Evolutionary conservation across 2,888 invertebrate genomes (phyloP).

Genomic region (Orthonevra nobilis): DNA sequence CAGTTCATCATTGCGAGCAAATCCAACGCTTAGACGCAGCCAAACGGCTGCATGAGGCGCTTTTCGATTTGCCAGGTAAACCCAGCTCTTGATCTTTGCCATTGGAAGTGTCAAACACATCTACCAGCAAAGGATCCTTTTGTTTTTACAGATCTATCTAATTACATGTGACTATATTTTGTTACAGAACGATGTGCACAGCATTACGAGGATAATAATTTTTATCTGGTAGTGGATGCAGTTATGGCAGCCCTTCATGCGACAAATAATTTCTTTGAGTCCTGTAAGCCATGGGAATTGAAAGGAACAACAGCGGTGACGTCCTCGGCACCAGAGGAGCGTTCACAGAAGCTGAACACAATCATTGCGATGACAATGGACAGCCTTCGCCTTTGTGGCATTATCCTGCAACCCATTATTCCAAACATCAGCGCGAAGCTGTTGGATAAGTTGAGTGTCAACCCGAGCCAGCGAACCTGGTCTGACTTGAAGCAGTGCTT

Average conservation of each 20-base stretch:
- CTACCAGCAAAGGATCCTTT: conserved; percentile 11
- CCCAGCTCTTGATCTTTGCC: conserved; percentile 70
- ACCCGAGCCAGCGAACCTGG: conserved; percentile 81
- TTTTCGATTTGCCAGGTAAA: conserved; percentile 83
- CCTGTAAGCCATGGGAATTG: conserved; percentile 93
- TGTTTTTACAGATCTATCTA: background rate
- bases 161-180: conserved; percentile 7
- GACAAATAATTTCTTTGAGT: conserved; percentile 93
- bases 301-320: conserved; percentile 80
- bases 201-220: conserved; percentile 88
- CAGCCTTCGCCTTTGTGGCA: conserved; percentile 88
- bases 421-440: conserved; percentile 86
- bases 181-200: conserved; percentile 83
- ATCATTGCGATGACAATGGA: conserved; percentile 93
- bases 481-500: conserved; percentile 77
- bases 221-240: conserved; percentile 90
- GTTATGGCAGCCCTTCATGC: conserved; percentile 87
- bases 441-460: conserved; percentile 85
- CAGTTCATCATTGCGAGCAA: conserved; percentile 80
- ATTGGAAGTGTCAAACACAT: conserved; percentile 44
- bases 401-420: conserved; percentile 92
- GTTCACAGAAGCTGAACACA: conserved; percentile 83
- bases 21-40: conserved; percentile 81
- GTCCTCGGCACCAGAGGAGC: conserved; percentile 76
- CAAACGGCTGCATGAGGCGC: conserved; percentile 81